Percentiles rank a stretch among this genome's conserved stretches.
phyloP scores from a whole-genome alignment of 2,888 invertebrate species.

The Sialis fuliginosa region DNA sequence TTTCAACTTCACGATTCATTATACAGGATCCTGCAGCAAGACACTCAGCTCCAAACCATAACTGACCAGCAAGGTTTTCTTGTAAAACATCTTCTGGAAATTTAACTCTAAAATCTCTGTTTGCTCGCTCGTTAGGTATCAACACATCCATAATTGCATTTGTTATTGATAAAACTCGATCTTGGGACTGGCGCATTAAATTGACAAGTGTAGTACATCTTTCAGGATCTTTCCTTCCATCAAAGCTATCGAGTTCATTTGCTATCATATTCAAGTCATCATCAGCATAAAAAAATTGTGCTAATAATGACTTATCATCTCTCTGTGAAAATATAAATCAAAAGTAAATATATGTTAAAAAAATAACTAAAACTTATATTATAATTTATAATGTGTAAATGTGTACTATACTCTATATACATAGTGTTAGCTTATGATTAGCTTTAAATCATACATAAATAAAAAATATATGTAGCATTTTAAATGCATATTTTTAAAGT shows the following conservation, averaged over 20 bases:
- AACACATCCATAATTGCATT: slow-evolving; percentile 92
- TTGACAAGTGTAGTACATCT: slow-evolving; percentile 90
- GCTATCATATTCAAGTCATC: slow-evolving; percentile 90
- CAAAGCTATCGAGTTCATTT: slow-evolving; percentile 94
- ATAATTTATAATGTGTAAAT: too few species aligned
- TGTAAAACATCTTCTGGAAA: slow-evolving; percentile 98
- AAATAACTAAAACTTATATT: background rate
- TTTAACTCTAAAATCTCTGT: slow-evolving; percentile 90
- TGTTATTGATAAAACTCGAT: slow-evolving; percentile 78
- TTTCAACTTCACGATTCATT: slow-evolving; percentile 91
- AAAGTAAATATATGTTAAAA: background rate
- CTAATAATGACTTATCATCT: slow-evolving; percentile 82
- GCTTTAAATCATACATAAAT: too few species aligned
- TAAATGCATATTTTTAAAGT: too few species aligned
- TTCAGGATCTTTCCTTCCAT: slow-evolving; percentile 96
- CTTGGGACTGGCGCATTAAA: slow-evolving; percentile 85
- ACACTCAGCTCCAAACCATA: slow-evolving; percentile 99
- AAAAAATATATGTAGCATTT: too few species aligned
- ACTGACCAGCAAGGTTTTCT: slow-evolving; percentile 92
- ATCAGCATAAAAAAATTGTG: slow-evolving; percentile 96
- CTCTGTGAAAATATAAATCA: slow-evolving; percentile 40
- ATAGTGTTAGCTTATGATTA: too few species aligned
- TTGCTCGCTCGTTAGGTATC: slow-evolving; percentile 67
- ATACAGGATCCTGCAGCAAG: slow-evolving; percentile 96
- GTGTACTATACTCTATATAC: too few species aligned